Base-by-base conservation (phyloP, 2,113 vertebrate genomes). In the Manacus vitellinus region DNA sequence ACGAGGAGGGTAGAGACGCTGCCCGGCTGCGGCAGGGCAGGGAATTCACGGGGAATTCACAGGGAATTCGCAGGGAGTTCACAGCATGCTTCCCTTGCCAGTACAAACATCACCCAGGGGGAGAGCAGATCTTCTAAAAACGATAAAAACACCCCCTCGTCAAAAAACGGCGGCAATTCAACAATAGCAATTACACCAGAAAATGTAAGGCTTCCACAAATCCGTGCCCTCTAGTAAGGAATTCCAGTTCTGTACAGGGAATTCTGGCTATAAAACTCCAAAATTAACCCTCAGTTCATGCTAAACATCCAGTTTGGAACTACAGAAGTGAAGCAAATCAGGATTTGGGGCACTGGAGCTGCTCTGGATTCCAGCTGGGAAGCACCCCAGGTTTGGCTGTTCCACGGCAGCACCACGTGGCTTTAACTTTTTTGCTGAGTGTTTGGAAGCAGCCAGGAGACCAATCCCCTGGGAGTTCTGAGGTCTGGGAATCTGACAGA, bases 121-220 rank as follows among this genome's bases (percentile, higher is more conserved):
- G 63, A 80, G 92, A 97, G 70, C 92, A 94, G 95, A 22, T 89
- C 43, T 49, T 33, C 66, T 87, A 97, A 94, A 97, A 97, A 97
- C 94, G 97, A 95, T 97, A 98, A 97, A 98, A 97, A 97, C 95
- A 96, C 85, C 93, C 97, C 97, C 96, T 95, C 90, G 94, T 95
- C 94, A 93, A 94, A 98, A 98, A 97, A 86, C 6, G 20, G 95
- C 97, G 97, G 97, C 89, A 41, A 37, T 89, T 88, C 11, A 20
- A 95, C 95, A 97, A 97, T 58, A 94, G 87, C 94, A 96, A 91
- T 94, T 87, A 63, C 77, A 94, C 59, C 95, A 95, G 94, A 95
- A 92, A 98, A 97, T 73, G 74, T 94, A 96, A 92, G 94, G 95
- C 96, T 95, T 80, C 43, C 78, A 96, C 94, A 97, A 95, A 96